Evolutionary conservation across 2,113 vertebrate species (phyloP), one percentile per base, ranked within the genome.

Genomic region (Grammomys surdaster): DNA sequence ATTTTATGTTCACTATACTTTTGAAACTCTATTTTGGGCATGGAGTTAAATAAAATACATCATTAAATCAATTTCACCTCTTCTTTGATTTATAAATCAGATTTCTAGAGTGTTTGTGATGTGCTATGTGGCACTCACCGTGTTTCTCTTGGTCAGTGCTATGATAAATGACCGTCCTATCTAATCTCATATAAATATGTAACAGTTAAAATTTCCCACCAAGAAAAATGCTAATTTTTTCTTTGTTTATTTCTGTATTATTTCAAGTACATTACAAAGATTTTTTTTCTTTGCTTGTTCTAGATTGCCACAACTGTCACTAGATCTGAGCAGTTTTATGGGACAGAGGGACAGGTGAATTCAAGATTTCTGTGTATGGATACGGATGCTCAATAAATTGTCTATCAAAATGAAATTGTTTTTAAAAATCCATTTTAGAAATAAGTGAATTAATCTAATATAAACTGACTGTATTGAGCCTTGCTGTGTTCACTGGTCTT

Each of bases 361-460:
- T 70, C 46, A 85, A 56, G 20, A 46, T 56, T 87, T 76, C n/a
- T 73, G 7, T n/a, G n/a, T 43, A 28, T 33, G 70, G 36, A 56
- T 77, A 51, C 31, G 8, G 69, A 90, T 33, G 70, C 40, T 91
- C 81, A 84, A 51, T 92, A 90, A 75, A 65, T 10, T 76, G 46
- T 36, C 48, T 67, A 14, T 63, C 72, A 80, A 81, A 95, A 81
- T 33, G n/a, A 80, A 84, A 88, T 2, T n/a, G 60, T 54, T 54
- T 94, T 84, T 73, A 19, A 69, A 78, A 94, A 46, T 93, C 78
- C 40, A 36, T n/a, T 89, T 95, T n/a, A 33, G 24, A 77, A 14
- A 86, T 13, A 51, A 91, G 43, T 43, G 36, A 58, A 84, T 31
- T 36, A 70, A 63, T 70, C 40, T 84, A 63, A 65, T 11, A 69